phyloP scores from a whole-genome alignment of 2,113 vertebrate genomes.

The Prietella phreatophila region DNA sequence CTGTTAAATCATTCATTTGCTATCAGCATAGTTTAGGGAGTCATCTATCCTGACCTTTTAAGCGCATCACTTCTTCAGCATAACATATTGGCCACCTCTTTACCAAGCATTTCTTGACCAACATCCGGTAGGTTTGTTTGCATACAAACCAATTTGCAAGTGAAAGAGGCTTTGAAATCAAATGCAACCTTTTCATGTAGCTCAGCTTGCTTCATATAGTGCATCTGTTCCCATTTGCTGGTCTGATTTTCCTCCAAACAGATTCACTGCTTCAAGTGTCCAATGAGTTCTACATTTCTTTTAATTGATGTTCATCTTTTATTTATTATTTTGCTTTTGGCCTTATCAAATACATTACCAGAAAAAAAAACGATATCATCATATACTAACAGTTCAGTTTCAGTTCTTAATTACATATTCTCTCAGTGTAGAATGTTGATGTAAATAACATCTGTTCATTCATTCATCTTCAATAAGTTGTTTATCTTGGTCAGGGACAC shows the following conservation, averaged over 20 bases:
- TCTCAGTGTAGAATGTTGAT: neutral
- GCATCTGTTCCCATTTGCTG: slow-evolving; percentile 6
- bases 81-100: slow-evolving; percentile 1
- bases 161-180: slow-evolving; percentile 55
- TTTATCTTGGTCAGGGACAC: neutral
- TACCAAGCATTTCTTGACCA: slow-evolving; percentile 10
- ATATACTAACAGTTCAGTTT: neutral
- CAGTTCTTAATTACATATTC: neutral
- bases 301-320: neutral
- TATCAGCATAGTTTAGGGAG: neutral
- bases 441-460: neutral
- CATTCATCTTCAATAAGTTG: neutral
- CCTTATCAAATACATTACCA: neutral
- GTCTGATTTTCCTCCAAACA: slow-evolving; percentile 2
- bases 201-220: slow-evolving; percentile 16
- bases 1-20: slow-evolving; percentile 12
- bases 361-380: neutral
- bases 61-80: slow-evolving; percentile 7
- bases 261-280: neutral
- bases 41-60: slow-evolving; percentile 3
- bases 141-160: slow-evolving; percentile 67
- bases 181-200: slow-evolving; percentile 34
- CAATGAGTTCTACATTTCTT: neutral
- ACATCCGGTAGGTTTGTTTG: slow-evolving; percentile 40
- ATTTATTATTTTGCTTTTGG: neutral